Conservation (phyloP, 2,113 vertebrate genomes). For the Otus sunia region DNA sequence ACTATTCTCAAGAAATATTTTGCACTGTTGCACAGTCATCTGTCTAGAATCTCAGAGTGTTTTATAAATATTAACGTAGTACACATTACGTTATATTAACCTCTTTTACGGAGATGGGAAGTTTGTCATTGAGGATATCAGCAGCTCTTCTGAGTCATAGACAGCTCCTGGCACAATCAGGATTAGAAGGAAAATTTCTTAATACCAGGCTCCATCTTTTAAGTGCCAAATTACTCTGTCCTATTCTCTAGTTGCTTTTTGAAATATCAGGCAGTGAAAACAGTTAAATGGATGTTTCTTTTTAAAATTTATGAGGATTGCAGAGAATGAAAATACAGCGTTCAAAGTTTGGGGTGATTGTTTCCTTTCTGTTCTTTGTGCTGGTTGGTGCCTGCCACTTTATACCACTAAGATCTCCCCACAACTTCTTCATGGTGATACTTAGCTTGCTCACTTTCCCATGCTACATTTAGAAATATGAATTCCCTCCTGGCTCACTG, state of each 20-base stretch:
- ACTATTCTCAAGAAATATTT: background rate
- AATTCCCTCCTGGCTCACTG: background rate
- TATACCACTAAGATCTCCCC: background rate
- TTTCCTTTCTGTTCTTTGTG: background rate
- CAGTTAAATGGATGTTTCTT: background rate
- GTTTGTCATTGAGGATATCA: slow-evolving; percentile 14
- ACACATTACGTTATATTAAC: background rate
- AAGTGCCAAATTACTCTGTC: background rate
- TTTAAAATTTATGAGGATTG: background rate
- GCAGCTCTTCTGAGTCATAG: background rate
- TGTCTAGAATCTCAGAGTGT: background rate
- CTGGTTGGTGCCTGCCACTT: background rate
- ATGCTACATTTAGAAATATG: background rate
- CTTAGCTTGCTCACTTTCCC: background rate
- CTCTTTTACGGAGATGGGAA: background rate
- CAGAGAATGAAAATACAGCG: background rate
- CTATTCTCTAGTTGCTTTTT: background rate
- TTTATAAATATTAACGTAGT: background rate
- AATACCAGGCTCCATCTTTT: background rate
- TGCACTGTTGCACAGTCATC: background rate
- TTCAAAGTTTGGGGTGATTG: background rate
- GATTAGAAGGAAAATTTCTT: background rate
- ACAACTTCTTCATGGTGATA: background rate
- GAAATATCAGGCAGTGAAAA: background rate
- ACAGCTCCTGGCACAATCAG: background rate